phyloP scores from a whole-genome alignment of 1,140 invertebrate genomes.

The Venustaconcha ellipsiformis region DNA sequence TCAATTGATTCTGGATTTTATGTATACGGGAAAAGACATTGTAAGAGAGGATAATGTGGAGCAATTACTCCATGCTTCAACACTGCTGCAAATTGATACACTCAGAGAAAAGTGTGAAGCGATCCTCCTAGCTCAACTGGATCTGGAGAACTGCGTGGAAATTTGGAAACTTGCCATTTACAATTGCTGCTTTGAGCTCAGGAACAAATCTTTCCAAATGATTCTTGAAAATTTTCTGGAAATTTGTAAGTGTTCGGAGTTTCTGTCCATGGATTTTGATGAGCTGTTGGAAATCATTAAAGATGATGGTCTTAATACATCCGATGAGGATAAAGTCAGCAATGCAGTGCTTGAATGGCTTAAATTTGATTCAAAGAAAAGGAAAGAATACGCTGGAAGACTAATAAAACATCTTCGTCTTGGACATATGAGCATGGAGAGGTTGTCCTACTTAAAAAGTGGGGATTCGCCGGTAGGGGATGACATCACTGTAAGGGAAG shows the following conservation, averaged over 20 bases:
- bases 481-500: slow-evolving; percentile 39
- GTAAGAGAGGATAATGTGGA: slow-evolving; percentile 53
- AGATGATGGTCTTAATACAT: slow-evolving; percentile 48
- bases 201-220: slow-evolving; percentile 42
- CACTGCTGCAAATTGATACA: slow-evolving; percentile 55
- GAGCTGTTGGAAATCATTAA: slow-evolving; percentile 53
- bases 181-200: slow-evolving; percentile 49
- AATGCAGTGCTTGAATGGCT: slow-evolving; percentile 53
- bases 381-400: slow-evolving; percentile 34
- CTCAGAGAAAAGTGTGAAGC: slow-evolving; percentile 56
- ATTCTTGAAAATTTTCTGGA: slow-evolving; percentile 50
- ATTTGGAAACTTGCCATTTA: slow-evolving; percentile 53
- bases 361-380: slow-evolving; percentile 36
- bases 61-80: slow-evolving; percentile 52
- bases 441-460: slow-evolving; percentile 40
- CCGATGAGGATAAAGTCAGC: slow-evolving; percentile 48
- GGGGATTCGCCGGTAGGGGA: slow-evolving; percentile 36
- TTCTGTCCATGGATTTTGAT: slow-evolving; percentile 48
- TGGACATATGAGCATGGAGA: slow-evolving; percentile 50
- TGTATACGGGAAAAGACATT: slow-evolving; percentile 52
- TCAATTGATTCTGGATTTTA: slow-evolving; percentile 51
- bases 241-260: slow-evolving; percentile 47
- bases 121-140: slow-evolving; percentile 47
- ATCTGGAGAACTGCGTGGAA: slow-evolving; percentile 51
- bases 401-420: slow-evolving; percentile 50